Conservation (phyloP, 2,113 vertebrate genomes). For the Hypomesus transpacificus region DNA sequence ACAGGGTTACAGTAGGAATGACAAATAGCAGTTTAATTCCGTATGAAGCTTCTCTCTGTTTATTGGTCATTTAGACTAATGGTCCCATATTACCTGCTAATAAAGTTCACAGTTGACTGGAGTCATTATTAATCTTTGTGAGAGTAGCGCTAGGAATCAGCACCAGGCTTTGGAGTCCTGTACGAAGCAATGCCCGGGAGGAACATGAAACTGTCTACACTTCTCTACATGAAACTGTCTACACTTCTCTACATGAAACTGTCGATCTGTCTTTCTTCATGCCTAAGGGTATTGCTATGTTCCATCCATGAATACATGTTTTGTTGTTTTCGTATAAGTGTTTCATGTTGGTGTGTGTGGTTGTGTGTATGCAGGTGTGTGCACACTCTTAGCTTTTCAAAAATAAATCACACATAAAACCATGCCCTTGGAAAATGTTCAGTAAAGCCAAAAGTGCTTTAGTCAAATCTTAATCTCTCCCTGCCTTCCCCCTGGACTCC, state of each 20-base stretch:
- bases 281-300: background rate
- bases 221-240: background rate
- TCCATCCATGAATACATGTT: background rate
- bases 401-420: background rate
- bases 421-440: background rate
- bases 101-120: constrained; percentile 64
- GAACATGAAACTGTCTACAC: constrained; percentile 8
- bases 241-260: background rate
- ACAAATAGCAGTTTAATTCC: constrained; percentile 63
- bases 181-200: constrained; percentile 18
- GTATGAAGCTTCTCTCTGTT: constrained; percentile 55
- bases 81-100: constrained; percentile 59
- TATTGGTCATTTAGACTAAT: constrained; percentile 65
- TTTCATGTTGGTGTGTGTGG: background rate
- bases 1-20: constrained; percentile 56
- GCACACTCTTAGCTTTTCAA: background rate
- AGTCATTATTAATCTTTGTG: constrained; percentile 61
- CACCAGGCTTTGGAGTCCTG: constrained; percentile 46
- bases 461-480: constrained; percentile 5
- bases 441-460: constrained; percentile 9
- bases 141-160: constrained; percentile 50
- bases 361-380: background rate
- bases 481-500: too few relatives aligned
- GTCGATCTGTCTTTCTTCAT: background rate
- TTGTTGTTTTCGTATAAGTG: background rate